Evolutionary conservation across 2,888 invertebrate genomes (phyloP).

Genomic region (Pheosia gnoma): DNA sequence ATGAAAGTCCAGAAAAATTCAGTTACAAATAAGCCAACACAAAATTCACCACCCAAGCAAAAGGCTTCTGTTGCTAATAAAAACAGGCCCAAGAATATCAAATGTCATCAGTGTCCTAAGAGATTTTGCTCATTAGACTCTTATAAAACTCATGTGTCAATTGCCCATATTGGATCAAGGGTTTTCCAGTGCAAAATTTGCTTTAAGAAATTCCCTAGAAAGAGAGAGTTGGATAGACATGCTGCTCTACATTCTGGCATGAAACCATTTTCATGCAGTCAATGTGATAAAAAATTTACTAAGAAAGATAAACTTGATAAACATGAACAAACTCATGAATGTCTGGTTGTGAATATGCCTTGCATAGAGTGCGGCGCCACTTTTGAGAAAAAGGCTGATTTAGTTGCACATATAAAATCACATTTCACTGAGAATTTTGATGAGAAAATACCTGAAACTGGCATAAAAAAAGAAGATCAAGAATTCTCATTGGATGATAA

Average conservation of each 20-base stretch:
- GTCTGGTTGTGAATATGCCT: slow-evolving; percentile 83
- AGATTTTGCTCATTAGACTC: slow-evolving; percentile 79
- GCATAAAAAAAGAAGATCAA: slow-evolving; percentile 72
- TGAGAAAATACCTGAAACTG: slow-evolving; percentile 62
- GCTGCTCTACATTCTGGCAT: slow-evolving; percentile 86
- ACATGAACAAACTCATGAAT: slow-evolving; percentile 87
- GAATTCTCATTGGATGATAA: slow-evolving; percentile 68
- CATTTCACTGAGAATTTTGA: slow-evolving; percentile 81
- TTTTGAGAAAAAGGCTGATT: slow-evolving; percentile 83
- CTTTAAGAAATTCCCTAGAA: slow-evolving; percentile 87
- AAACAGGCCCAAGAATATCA: slow-evolving; percentile 78
- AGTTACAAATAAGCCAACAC: slow-evolving; percentile 53
- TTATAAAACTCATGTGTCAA: slow-evolving; percentile 80
- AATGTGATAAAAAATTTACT: slow-evolving; percentile 87
- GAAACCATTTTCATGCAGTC: slow-evolving; percentile 87
- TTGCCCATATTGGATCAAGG: slow-evolving; percentile 81
- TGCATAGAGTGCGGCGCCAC: slow-evolving; percentile 86
- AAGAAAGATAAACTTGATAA: slow-evolving; percentile 88
- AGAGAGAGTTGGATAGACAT: slow-evolving; percentile 88
- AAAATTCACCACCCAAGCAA: slow-evolving; percentile 64
- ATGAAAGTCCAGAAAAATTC: slow-evolving; percentile 67
- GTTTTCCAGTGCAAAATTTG: slow-evolving; percentile 87
- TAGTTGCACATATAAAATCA: slow-evolving; percentile 84
- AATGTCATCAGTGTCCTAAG: slow-evolving; percentile 81
- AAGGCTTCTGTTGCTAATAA: slow-evolving; percentile 57